Percentiles rank a stretch among this genome's conserved stretches.
Conservation (phyloP, 2,888 invertebrate species). For the Mellilla xanthometata region DNA sequence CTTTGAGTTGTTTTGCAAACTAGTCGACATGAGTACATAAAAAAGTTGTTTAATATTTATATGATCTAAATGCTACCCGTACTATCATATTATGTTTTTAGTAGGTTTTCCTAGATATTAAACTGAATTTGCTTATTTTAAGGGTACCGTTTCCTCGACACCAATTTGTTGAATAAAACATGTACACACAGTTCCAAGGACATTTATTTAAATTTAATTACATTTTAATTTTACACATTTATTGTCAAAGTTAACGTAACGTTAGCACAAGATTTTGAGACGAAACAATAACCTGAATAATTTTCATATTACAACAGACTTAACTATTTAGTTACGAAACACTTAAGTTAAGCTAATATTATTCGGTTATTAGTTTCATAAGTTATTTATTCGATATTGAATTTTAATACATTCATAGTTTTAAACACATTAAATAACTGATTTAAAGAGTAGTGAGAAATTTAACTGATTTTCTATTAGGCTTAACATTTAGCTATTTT, state of each 20-base stretch:
- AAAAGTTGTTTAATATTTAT: too few species aligned
- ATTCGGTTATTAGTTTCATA: constrained; percentile 28
- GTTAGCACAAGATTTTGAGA: constrained; percentile 62
- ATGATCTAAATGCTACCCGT: too few species aligned
- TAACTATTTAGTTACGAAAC: not conserved
- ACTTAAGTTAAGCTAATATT: constrained; percentile 33
- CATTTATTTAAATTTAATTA: constrained; percentile 69
- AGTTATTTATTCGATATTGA: not conserved
- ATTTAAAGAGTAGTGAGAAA: not conserved
- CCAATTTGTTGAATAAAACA: constrained; percentile 26
- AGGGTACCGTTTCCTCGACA: too few species aligned
- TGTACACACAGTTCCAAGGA: constrained; percentile 43
- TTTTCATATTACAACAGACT: constrained; percentile 6
- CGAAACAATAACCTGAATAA: constrained; percentile 12
- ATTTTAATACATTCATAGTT: not conserved
- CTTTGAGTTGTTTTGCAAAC: too few species aligned
- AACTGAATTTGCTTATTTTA: too few species aligned
- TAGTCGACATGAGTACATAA: too few species aligned
- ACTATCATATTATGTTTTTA: too few species aligned
- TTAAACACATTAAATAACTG: not conserved
- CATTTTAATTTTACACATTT: constrained; percentile 77
- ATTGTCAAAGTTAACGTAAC: constrained; percentile 82
- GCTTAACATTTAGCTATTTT: too few species aligned
- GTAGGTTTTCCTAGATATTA: too few species aligned
- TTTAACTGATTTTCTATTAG: too few species aligned